Percentiles rank a stretch among this genome's conserved stretches.
These are phyloP conservation scores for Tachysurus fulvidraco DNA, from an alignment of 2,113 vertebrate species.

Conservation along the genomic window DNA sequence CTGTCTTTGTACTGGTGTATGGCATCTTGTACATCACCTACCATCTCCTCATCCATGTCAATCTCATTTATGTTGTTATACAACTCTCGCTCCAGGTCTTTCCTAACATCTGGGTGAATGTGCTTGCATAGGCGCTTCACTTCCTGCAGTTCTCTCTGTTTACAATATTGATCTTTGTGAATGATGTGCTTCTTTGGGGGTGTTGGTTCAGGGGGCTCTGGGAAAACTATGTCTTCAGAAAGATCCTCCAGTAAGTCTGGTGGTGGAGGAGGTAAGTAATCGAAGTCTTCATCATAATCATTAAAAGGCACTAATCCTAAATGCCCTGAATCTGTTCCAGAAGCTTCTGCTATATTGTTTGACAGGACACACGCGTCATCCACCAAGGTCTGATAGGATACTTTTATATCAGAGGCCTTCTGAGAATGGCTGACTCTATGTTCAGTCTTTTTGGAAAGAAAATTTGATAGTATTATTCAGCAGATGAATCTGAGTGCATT, in stretches of 20 bases:
- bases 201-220: slow-evolving; percentile 66
- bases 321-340: slow-evolving; percentile 47
- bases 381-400: slow-evolving; percentile 65
- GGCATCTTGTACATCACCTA: slow-evolving; percentile 69
- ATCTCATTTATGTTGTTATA: slow-evolving; percentile 74
- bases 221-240: slow-evolving; percentile 71
- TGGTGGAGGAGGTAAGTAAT: slow-evolving; percentile 77
- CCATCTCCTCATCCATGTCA: slow-evolving; percentile 57
- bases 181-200: slow-evolving; percentile 60
- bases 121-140: slow-evolving; percentile 82
- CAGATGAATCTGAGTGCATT: background rate
- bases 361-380: slow-evolving; percentile 63
- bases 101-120: slow-evolving; percentile 83
- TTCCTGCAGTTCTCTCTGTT: slow-evolving; percentile 80
- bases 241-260: slow-evolving; percentile 76
- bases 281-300: slow-evolving; percentile 69
- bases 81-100: slow-evolving; percentile 79
- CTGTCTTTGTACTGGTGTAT: slow-evolving; percentile 76
- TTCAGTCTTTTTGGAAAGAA: slow-evolving; percentile 79
- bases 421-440: slow-evolving; percentile 75
- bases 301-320: slow-evolving; percentile 56
- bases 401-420: slow-evolving; percentile 68
- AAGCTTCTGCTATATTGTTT: slow-evolving; percentile 49
- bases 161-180: slow-evolving; percentile 75
- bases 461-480: slow-evolving; percentile 32